These are phyloP conservation scores for Eupithecia exiguata DNA, from an alignment of 2,888 invertebrate genomes.

Conservation along the genomic window DNA sequence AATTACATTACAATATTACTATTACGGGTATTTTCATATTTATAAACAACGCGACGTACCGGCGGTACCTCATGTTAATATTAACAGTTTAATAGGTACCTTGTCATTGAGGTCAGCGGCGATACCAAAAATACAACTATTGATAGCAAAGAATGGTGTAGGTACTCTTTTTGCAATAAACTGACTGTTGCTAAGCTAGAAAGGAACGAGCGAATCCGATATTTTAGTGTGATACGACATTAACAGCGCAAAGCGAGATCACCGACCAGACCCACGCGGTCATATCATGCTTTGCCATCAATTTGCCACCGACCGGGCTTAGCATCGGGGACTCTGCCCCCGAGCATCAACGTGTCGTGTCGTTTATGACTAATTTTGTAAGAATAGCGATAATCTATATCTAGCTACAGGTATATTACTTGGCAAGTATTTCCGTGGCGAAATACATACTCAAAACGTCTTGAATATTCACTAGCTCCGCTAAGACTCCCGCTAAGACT, in stretches of 20 bases:
- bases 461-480: slow-evolving; percentile 40
- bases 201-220: slow-evolving; percentile 30
- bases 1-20: neutral
- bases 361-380: slow-evolving; percentile 55
- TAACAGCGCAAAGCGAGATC: slow-evolving; percentile 34
- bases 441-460: slow-evolving; percentile 35
- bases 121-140: slow-evolving; percentile 22
- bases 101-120: slow-evolving; percentile 28
- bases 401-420: slow-evolving; percentile 30
- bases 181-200: slow-evolving; percentile 23
- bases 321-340: slow-evolving; percentile 64
- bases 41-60: neutral
- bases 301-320: slow-evolving; percentile 17
- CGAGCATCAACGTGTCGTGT: slow-evolving; percentile 39
- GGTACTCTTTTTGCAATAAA: slow-evolving; percentile 25
- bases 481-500: slow-evolving; percentile 32
- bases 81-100: slow-evolving; percentile 6
- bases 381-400: slow-evolving; percentile 49
- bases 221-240: slow-evolving; percentile 30
- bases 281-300: slow-evolving; percentile 51
- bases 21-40: neutral
- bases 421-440: slow-evolving; percentile 44
- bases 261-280: slow-evolving; percentile 56
- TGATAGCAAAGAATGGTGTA: slow-evolving; percentile 17
- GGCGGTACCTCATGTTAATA: neutral